These are phyloP conservation scores for Megathymus violae DNA, from an alignment of 1,140 invertebrate species.

Conservation along the genomic window DNA sequence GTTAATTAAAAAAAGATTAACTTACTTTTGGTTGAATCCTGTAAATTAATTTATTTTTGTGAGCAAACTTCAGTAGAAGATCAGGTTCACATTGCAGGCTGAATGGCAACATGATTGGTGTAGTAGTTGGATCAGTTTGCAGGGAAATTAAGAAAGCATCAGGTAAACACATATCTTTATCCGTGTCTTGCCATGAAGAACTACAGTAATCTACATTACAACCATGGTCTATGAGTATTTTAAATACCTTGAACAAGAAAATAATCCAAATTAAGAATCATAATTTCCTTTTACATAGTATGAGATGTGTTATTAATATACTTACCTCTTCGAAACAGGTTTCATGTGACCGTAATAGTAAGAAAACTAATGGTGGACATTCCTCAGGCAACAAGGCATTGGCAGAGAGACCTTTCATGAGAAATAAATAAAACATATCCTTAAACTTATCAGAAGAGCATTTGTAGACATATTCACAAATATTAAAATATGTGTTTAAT, in stretches of 20 bases:
- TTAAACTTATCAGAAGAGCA: constrained; percentile 63
- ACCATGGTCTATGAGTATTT: constrained; percentile 68
- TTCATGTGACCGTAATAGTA: constrained; percentile 67
- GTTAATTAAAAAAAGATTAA: constrained; percentile 4
- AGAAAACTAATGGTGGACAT: constrained; percentile 79
- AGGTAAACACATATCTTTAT: constrained; percentile 53
- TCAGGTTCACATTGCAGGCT: constrained; percentile 71
- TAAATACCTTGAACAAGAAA: constrained; percentile 70
- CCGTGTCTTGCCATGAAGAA: constrained; percentile 34
- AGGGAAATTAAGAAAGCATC: constrained; percentile 75
- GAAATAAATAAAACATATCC: constrained; percentile 72
- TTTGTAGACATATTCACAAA: constrained; percentile 78
- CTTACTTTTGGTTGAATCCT: constrained; percentile 61
- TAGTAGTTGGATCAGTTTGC: constrained; percentile 55
- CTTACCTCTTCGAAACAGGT: constrained; percentile 69
- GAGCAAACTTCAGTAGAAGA: constrained; percentile 54
- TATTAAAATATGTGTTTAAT: constrained; percentile 72
- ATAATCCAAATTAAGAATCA: not conserved
- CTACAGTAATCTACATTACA: constrained; percentile 80
- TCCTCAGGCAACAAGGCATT: constrained; percentile 68
- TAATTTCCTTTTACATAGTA: not conserved
- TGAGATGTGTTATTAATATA: constrained; percentile 21
- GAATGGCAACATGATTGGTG: constrained; percentile 62
- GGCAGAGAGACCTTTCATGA: constrained; percentile 68
- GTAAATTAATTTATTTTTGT: constrained; percentile 45